phyloP scores from a whole-genome alignment of 2,113 vertebrate genomes.

The Vicugna pacos region DNA sequence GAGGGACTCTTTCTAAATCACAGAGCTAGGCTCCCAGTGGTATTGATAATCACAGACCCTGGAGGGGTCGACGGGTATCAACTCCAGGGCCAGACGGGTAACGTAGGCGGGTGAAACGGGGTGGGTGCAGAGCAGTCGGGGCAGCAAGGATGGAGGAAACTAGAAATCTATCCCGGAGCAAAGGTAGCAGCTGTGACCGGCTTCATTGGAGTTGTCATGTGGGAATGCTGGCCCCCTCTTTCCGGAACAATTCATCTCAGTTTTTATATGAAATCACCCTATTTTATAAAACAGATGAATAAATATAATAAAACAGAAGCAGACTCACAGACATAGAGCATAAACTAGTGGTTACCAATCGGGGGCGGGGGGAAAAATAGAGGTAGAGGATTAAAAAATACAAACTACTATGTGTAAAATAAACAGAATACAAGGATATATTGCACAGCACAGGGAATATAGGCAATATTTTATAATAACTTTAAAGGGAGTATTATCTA shows the following conservation, averaged over 20 bases:
- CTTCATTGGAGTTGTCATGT: background rate
- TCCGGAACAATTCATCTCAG: background rate
- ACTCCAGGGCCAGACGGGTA: background rate
- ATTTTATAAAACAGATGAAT: background rate
- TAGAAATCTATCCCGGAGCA: background rate
- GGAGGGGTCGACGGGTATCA: background rate
- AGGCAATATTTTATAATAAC: background rate
- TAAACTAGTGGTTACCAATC: background rate
- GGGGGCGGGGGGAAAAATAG: background rate
- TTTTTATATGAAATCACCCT: background rate
- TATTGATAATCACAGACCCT: too few relatives aligned
- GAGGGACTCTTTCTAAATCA: background rate
- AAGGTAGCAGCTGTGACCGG: background rate
- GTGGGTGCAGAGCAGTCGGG: background rate
- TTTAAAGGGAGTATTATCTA: background rate
- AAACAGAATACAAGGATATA: background rate
- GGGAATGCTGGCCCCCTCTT: background rate
- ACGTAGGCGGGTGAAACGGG: background rate
- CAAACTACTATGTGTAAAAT: background rate
- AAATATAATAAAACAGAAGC: background rate
- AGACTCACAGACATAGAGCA: background rate
- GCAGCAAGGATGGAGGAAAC: background rate
- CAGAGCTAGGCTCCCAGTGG: background rate
- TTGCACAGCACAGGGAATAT: background rate
- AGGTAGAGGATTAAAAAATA: background rate